Evolutionary conservation across 2,797 vertebrate genomes (phyloP).

Genomic region (Podargus strigoides): DNA sequence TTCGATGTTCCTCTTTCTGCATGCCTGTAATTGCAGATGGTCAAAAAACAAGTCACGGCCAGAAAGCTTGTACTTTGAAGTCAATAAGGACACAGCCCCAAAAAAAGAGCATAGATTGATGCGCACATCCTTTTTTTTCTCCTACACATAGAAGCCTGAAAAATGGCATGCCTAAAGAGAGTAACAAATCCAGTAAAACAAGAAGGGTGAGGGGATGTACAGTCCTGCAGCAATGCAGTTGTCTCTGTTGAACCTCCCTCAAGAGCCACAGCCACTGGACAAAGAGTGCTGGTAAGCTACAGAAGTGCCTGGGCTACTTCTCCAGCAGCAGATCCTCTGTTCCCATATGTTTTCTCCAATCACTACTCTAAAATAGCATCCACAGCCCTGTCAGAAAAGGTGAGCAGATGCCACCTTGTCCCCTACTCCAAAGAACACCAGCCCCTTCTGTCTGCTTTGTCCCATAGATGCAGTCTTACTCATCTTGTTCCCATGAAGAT

Average conservation of each 20-base stretch:
- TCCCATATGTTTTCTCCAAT: neutral
- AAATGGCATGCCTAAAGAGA: neutral
- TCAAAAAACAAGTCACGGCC: neutral
- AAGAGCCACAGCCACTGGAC: neutral
- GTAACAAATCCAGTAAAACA: neutral
- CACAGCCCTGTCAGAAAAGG: neutral
- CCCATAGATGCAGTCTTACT: neutral
- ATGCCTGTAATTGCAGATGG: too few relatives aligned
- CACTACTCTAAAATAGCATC: neutral
- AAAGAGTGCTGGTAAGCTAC: neutral
- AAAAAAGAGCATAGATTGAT: neutral
- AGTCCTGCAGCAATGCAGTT: neutral
- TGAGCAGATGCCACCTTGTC: neutral
- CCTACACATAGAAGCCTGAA: neutral
- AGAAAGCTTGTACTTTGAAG: neutral
- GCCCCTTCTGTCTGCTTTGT: neutral
- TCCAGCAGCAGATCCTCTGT: neutral
- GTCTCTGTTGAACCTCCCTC: neutral
- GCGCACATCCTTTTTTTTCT: neutral
- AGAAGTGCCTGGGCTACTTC: neutral
- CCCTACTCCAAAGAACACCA: neutral
- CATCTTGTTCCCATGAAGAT: neutral
- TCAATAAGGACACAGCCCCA: neutral
- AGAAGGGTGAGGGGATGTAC: neutral
- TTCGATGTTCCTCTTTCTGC: neutral